Base-by-base conservation (phyloP, 2,888 invertebrate species). In the Chamaedrilus cognettii region DNA sequence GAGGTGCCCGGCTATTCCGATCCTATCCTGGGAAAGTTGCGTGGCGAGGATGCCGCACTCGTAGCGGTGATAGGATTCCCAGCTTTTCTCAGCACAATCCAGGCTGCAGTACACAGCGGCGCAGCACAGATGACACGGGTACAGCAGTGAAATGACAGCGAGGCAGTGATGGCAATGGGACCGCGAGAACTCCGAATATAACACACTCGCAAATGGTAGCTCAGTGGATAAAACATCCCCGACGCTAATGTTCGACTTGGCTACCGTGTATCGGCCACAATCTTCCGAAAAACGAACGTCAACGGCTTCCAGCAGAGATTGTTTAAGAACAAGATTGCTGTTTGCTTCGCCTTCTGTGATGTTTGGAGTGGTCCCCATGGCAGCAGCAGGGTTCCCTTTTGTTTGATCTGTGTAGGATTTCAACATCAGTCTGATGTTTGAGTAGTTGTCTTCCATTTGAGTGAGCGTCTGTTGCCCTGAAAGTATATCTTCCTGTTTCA, bases 211-310 rank as follows among this genome's bases (percentile, higher is more conserved):
- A 79, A 89, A 94, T 0, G 94, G 91, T 64, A 89, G 86, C 82
- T 95, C 95, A 57, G 90, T 85, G 1, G 88, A 89, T 49, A 96
- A 80, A 4, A 93, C 84, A 80, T 94, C 92, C 0, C 92, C 92
- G 15, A 78, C 73, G 11, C 74, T 68, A 11, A 82, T 77, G 63
- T 81, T 76, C 33, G 71, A 68, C 5, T 66, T 69, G 7, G 82
- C 79, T 57, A 75, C 71, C 32, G 78, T 51, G 26, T 79, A 79
- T 42, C 80, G 67, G 0, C 82, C 82, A 32, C 70, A 71, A 19
- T 70, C 73, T 11, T 70, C 70, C 32, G 75, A 70, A 58, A 74
- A 69, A 11, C 66, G 70, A n/a, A 81, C 61, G n/a, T 70, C 72
- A 34, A 50, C 31, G 11, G 11, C 15, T n/a, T 34, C 60, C 7